These are phyloP conservation scores for Galeopterus variegatus DNA, from an alignment of 2,113 vertebrate species.

Conservation along the genomic window DNA sequence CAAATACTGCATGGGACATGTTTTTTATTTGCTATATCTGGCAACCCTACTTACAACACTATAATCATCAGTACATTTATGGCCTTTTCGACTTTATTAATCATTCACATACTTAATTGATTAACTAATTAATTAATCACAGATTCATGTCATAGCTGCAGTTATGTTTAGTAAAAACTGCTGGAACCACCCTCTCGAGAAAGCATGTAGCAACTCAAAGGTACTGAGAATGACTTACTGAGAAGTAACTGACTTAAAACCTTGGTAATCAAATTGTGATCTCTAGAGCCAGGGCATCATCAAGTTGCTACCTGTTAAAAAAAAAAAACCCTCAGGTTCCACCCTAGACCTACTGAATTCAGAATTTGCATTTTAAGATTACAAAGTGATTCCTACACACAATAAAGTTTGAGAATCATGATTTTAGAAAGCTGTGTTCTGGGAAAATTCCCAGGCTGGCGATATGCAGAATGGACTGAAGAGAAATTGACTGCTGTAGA, in stretches of 20 bases:
- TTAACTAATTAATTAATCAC: background rate
- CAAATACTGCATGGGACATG: background rate
- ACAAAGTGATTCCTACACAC: background rate
- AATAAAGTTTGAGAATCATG: background rate
- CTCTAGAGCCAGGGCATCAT: accelerated
- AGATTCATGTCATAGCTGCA: background rate
- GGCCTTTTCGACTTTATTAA: background rate
- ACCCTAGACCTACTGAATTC: background rate
- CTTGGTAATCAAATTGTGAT: background rate
- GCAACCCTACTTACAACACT: background rate
- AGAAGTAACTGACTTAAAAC: background rate
- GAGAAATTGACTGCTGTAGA: background rate
- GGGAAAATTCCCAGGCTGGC: background rate
- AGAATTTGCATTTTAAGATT: background rate
- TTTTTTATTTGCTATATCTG: background rate
- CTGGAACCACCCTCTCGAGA: background rate
- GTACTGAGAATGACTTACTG: background rate
- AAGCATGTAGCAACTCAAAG: background rate
- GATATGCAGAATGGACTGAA: background rate
- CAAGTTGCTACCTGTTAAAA: background rate
- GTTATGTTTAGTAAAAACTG: background rate
- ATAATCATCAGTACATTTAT: background rate
- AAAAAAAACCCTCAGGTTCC: background rate
- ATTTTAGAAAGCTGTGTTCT: background rate
- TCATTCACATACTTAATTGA: background rate